A percentile compares a stretch with the other conserved stretches of the same genome.
These are phyloP conservation scores for Brachionichthys hirsutus DNA, from an alignment of 2,113 vertebrate genomes.

Conservation along the genomic window DNA sequence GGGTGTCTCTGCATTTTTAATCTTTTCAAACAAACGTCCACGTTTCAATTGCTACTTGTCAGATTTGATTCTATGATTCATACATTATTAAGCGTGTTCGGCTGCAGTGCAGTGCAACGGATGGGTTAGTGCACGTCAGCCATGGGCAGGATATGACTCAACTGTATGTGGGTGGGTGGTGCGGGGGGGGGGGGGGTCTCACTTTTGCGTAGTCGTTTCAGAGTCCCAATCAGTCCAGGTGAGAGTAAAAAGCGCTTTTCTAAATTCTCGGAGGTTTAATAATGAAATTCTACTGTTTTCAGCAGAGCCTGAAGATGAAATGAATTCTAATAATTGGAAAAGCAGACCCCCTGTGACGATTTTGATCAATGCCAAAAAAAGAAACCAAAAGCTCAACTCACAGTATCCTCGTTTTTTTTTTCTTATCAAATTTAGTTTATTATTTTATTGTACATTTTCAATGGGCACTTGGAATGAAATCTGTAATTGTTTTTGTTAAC, in stretches of 20 bases:
- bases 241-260: slow-evolving; percentile 1
- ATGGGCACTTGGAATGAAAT: no score
- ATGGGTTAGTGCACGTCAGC: slow-evolving; percentile 52
- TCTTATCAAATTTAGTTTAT: no score
- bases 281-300: not conserved
- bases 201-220: not conserved
- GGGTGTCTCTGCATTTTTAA: slow-evolving; percentile 68
- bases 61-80: slow-evolving; percentile 75
- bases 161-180: not conserved
- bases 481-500: no score
- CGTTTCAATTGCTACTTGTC: slow-evolving; percentile 75
- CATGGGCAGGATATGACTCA: slow-evolving; percentile 12
- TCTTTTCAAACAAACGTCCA: slow-evolving; percentile 64
- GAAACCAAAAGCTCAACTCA: no score
- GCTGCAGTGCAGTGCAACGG: slow-evolving; percentile 45
- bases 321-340: no score
- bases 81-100: slow-evolving; percentile 71
- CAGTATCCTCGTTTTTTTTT: no score
- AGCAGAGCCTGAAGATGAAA: no score
- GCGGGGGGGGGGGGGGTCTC: slow-evolving; percentile 3
- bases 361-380: no score
- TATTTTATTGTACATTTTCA: no score
- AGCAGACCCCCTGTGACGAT: no score
- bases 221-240: not conserved
- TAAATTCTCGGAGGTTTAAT: not conserved